Base-by-base conservation (phyloP, 2,888 invertebrate species). In the Gymnocheta viridis region DNA sequence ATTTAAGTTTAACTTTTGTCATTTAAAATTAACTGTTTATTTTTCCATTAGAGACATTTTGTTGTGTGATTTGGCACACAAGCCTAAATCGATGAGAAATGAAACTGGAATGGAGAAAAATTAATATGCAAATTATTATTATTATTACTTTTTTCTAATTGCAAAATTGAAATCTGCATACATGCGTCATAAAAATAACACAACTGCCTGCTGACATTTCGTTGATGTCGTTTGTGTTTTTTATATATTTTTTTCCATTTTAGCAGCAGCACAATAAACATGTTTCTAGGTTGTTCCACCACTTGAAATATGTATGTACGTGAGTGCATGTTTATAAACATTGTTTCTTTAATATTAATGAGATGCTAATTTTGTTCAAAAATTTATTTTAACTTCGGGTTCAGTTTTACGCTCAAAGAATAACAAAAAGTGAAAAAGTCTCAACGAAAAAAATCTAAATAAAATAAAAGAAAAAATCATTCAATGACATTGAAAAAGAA, bases 401-500 rank as follows among this genome's bases (percentile, higher is more conserved):
- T 41, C 22, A 24, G 27, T 19, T 62, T 38, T 64, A 29, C 32
- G 38, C 10, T 51, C 19, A 56, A 76, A 22, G 32, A 69, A 60
- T 69, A 67, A 51, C 67, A 69, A 54, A 24, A 58, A n/a, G n/a
- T n/a, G n/a, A n/a, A n/a, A n/a, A n/a, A 14, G 32, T 49, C 17
- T 44, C 5, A 51, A 58, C 41, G 5, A n/a, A n/a, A n/a, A n/a
- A n/a, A n/a, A n/a, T n/a, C n/a, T n/a, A n/a, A n/a, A n/a, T n/a
- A n/a, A n/a, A n/a, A n/a, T n/a, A n/a, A n/a, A n/a, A n/a, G n/a
- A n/a, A n/a, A 17, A 66, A 51, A 54, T 56, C 9, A 69, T 44
- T 67, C 54, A 73, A 67, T 82, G 82, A 56, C 82, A 82, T 82
- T 82, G 82, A 82, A 78, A 82, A 58, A 51, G 58, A 82, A 67